A percentile compares a stretch with the other conserved stretches of the same genome.
Conservation (phyloP, 2,888 invertebrate species). For the Watsonalla cultraria region DNA sequence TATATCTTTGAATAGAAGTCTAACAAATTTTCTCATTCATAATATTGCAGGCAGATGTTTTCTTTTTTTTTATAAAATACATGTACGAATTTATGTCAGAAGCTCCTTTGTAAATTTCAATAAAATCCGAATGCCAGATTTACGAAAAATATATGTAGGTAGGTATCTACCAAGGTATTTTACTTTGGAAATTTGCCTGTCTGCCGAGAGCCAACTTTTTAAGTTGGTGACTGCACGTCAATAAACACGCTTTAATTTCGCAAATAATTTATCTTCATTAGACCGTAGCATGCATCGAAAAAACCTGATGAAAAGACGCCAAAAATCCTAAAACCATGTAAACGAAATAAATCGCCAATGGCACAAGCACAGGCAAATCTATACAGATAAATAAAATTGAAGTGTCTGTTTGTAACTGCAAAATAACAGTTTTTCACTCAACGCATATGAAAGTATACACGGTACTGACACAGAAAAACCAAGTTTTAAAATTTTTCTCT, state of each 20-base stretch:
- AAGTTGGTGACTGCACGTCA: slow-evolving; percentile 30
- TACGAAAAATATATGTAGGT: slow-evolving; percentile 33
- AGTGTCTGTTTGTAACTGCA: too few species aligned
- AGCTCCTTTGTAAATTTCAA: slow-evolving; percentile 40
- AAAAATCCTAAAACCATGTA: background rate
- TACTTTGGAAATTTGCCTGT: slow-evolving; percentile 54
- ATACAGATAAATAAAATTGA: too few species aligned
- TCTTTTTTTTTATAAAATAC: background rate
- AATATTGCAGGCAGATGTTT: too few species aligned
- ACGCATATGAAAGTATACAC: too few species aligned
- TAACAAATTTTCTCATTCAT: too few species aligned
- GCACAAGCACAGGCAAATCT: background rate
- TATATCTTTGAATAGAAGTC: too few species aligned
- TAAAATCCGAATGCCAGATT: slow-evolving; percentile 29
- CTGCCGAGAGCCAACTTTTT: slow-evolving; percentile 35
- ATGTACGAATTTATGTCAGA: background rate
- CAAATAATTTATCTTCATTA: slow-evolving; percentile 48
- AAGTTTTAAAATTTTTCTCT: too few species aligned
- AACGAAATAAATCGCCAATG: background rate
- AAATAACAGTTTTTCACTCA: too few species aligned
- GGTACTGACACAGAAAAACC: too few species aligned
- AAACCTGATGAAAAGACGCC: background rate
- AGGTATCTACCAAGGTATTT: slow-evolving; percentile 8
- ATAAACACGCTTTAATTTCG: slow-evolving; percentile 40
- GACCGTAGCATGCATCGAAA: slow-evolving; percentile 22